Base-by-base conservation (phyloP, 2,888 invertebrate species). In the Scaptomyza parva region DNA sequence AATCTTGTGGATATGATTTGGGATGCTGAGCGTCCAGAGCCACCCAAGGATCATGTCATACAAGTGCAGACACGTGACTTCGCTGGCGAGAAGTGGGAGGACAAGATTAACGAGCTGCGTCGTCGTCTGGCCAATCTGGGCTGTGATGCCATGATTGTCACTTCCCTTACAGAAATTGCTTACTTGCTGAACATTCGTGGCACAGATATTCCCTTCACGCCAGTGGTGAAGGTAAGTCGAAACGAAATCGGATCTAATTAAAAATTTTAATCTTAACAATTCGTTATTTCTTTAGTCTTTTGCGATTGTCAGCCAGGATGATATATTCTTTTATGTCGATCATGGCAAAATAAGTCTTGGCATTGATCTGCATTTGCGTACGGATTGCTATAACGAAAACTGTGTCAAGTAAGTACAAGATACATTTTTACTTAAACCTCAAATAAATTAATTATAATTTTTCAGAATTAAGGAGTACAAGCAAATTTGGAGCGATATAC, bases 141-240 rank as follows among this genome's bases (percentile, higher is more conserved):
- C 0, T 95, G 94, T 0, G 95, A 96, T 78, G 96, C 96, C 0
- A 94, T 97, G 93, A 93, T 98, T 26, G 93, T 98, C 12, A 97
- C 97, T 0, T 95, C 97, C 0, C 91, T 98, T 55, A 97, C 97
- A 81, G 97, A 98, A 91, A 94, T 96, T 43, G 96, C 97, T 0
- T 98, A 97, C 96, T 91, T 98, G 30, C 92, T 97, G 33, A 98
- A 98, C 90, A 94, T 98, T 17, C 93, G 98, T n/a, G 97, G 97
- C 0, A 92, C 94, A 59, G 98, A 98, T 92, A 93, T 97, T 70
- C 95, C 95, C 0, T 95, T 94, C 89, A 96, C 95, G 0, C 97
- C 98, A 0, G 94, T 96, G 17, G 92, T 97, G 8, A 94, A 95
- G 86, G 94, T 96, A 39, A 48, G 62, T 20, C 1, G 0, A 0